phyloP scores from a whole-genome alignment of 2,888 invertebrate genomes.

The Vanessa cardui region DNA sequence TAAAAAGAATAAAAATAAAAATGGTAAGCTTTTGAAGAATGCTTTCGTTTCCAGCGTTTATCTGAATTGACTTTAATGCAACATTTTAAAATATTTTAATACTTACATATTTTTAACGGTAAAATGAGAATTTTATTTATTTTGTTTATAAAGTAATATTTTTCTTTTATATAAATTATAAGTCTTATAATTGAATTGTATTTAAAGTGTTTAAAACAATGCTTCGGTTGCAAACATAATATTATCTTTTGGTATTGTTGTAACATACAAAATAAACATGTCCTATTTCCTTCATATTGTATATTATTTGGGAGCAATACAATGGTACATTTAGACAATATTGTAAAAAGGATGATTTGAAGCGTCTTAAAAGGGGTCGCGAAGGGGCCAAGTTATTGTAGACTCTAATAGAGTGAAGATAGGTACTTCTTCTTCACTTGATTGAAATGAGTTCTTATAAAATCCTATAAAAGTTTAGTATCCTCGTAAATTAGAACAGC shows the following conservation, averaged over 20 bases:
- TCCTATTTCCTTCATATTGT: too few relatives aligned
- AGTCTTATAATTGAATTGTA: not conserved
- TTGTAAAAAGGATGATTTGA: not conserved
- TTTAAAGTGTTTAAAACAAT: not conserved
- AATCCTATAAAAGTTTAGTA: constrained; percentile 34
- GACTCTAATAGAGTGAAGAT: not conserved
- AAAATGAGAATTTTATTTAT: constrained; percentile 16
- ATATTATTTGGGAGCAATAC: not conserved
- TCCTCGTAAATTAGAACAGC: constrained; percentile 34
- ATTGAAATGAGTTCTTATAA: constrained; percentile 23
- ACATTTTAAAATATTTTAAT: constrained; percentile 24
- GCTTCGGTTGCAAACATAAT: too few relatives aligned
- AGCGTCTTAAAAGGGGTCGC: too few relatives aligned
- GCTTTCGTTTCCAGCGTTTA: constrained; percentile 26
- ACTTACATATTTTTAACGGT: constrained; percentile 8
- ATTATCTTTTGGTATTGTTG: too few relatives aligned
- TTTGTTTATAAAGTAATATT: not conserved
- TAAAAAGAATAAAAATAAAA: constrained; percentile 34
- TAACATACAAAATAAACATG: too few relatives aligned
- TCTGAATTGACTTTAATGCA: constrained; percentile 14
- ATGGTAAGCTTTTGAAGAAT: constrained; percentile 31
- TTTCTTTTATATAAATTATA: not conserved
- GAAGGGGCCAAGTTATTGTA: too few relatives aligned
- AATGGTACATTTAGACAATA: not conserved
- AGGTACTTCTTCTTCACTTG: constrained; percentile 4